Conservation (phyloP, 2,113 vertebrate genomes). For the Rafetus swinhoei region DNA sequence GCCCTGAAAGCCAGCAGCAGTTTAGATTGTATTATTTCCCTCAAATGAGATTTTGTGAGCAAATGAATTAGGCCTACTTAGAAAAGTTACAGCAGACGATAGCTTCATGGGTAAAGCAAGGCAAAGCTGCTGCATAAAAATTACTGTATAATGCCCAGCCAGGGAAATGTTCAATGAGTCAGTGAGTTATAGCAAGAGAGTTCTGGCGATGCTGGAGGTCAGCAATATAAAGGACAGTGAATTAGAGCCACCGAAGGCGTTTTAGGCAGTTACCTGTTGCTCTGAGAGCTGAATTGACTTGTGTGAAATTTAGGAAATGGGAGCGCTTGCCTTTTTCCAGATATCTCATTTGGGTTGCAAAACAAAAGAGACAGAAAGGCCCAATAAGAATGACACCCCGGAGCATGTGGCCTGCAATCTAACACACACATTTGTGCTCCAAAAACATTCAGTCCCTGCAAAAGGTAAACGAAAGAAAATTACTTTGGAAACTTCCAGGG, state of each 20-base stretch:
- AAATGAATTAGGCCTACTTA: conserved; percentile 62
- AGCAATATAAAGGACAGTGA: conserved; percentile 24
- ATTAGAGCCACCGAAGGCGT: conserved; percentile 58
- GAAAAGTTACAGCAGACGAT: conserved; percentile 58
- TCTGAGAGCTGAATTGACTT: conserved; percentile 81
- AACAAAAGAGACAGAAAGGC: conserved; percentile 82
- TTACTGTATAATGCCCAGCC: conserved; percentile 68
- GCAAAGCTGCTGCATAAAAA: conserved; percentile 72
- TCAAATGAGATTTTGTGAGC: conserved; percentile 22
- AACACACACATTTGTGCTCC: conserved; percentile 78
- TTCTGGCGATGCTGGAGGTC: conserved; percentile 60
- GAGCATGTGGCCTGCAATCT: conserved; percentile 72
- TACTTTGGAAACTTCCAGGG: conserved; percentile 59
- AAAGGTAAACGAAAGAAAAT: conserved; percentile 81
- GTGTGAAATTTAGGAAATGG: conserved; percentile 80
- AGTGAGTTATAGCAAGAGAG: conserved; percentile 46
- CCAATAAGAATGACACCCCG: conserved; percentile 78
- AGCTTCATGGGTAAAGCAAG: conserved; percentile 76
- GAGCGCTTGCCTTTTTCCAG: conserved; percentile 83
- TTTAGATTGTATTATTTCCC: conserved; percentile 45
- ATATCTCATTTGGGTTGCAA: conserved; percentile 84
- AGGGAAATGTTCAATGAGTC: conserved; percentile 75
- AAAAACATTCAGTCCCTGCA: conserved; percentile 80
- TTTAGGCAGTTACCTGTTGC: conserved; percentile 81
- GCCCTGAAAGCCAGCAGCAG: conserved; percentile 69